Evolutionary conservation across 2,113 vertebrate genomes (phyloP).

Genomic region (Oxygymnocypris stewartii): DNA sequence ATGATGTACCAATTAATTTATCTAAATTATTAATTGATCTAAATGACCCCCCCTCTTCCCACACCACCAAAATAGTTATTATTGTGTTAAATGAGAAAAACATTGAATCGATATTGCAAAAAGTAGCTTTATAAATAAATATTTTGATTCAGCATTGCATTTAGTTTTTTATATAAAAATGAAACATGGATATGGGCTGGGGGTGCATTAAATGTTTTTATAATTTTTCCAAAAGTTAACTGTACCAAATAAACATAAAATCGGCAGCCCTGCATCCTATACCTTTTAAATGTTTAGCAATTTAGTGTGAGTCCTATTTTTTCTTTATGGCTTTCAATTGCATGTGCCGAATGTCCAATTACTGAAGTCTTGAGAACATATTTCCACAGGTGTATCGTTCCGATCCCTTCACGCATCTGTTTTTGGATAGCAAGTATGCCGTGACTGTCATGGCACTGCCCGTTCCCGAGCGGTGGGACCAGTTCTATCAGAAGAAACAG

Average conservation of each 20-base stretch:
- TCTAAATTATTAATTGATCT: too few relatives aligned
- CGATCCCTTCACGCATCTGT: conserved; percentile 67
- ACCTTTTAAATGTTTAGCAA: neutral
- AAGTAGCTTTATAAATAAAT: too few relatives aligned
- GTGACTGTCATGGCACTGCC: conserved; percentile 77
- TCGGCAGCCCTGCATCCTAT: neutral
- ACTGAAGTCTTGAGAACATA: neutral
- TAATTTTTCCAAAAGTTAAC: neutral
- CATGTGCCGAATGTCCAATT: neutral
- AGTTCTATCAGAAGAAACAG: conserved; percentile 63
- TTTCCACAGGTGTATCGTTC: conserved; percentile 73
- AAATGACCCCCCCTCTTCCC: too few relatives aligned
- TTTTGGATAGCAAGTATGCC: conserved; percentile 68
- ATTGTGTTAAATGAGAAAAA: too few relatives aligned
- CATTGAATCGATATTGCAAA: too few relatives aligned
- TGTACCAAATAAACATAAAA: neutral
- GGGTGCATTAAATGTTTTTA: too few relatives aligned
- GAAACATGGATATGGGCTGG: too few relatives aligned
- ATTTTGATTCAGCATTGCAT: too few relatives aligned
- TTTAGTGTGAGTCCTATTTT: neutral
- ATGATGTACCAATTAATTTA: too few relatives aligned
- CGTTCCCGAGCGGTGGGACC: conserved; percentile 75
- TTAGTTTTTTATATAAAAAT: too few relatives aligned
- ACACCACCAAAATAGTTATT: too few relatives aligned
- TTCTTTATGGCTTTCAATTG: neutral